phyloP scores from a whole-genome alignment of 2,113 vertebrate species.

The Sitta europaea region DNA sequence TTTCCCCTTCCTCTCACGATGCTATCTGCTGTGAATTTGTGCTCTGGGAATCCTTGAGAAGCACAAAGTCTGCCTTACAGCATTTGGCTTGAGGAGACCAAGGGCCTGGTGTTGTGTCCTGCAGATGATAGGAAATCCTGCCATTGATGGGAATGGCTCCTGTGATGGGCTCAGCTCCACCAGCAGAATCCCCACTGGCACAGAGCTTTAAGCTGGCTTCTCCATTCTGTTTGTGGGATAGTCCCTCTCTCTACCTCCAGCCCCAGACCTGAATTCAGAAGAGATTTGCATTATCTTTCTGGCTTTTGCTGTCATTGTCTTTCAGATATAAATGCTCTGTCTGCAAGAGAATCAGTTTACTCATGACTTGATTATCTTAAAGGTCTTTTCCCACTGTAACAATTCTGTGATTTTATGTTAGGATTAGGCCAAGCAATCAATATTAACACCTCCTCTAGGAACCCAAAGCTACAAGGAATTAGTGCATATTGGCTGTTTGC shows the following conservation, averaged over 20 bases:
- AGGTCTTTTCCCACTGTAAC: not conserved
- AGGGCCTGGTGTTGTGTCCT: not conserved
- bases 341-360: not conserved
- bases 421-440: not conserved
- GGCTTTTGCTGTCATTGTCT: not conserved
- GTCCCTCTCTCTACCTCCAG: not conserved
- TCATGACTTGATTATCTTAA: not conserved
- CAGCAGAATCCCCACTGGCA: not conserved
- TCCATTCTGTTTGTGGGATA: not conserved
- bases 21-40: not conserved
- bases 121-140: slow-evolving; percentile 42
- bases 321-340: not conserved
- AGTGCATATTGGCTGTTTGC: not conserved
- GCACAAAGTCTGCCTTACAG: not conserved
- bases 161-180: not conserved
- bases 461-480: not conserved
- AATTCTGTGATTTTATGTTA: not conserved
- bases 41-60: not conserved
- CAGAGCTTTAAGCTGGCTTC: not conserved
- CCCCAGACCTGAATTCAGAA: not conserved
- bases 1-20: slow-evolving; percentile 7
- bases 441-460: not conserved
- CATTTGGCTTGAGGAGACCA: not conserved
- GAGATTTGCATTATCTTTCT: not conserved
- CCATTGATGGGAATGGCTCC: not conserved